Conservation (phyloP, 2,113 vertebrate genomes). For the Apodemus speciosus region DNA sequence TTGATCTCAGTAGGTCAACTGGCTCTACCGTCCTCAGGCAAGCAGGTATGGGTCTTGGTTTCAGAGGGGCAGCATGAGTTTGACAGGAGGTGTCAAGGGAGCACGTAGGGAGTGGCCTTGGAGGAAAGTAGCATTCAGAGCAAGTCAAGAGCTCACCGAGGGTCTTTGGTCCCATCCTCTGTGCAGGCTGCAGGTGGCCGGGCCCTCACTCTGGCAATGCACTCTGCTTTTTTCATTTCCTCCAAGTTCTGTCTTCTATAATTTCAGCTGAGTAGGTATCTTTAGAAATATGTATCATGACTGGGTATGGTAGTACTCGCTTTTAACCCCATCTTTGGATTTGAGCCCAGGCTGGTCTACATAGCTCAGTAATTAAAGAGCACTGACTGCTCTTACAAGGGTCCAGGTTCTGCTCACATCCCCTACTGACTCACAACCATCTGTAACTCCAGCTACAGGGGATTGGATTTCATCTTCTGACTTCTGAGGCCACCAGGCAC, state of each 20-base stretch:
- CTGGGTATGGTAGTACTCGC: not conserved
- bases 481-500: not conserved
- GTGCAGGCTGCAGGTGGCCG: not conserved
- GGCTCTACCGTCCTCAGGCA: not conserved
- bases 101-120: not conserved
- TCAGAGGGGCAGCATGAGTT: not conserved
- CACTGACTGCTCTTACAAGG: not conserved
- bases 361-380: not conserved
- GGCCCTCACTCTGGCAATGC: not conserved
- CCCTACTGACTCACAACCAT: not conserved
- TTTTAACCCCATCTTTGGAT: not conserved
- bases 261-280: conserved; percentile 15
- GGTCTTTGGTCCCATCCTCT: not conserved
- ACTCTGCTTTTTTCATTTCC: not conserved
- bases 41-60: not conserved
- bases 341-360: not conserved
- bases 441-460: not conserved
- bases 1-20: not conserved
- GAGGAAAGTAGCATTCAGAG: not conserved
- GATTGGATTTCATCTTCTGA: not conserved
- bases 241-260: conserved; percentile 31
- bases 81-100: not conserved
- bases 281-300: not conserved
- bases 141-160: not conserved
- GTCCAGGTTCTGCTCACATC: not conserved